These are phyloP conservation scores for Eumeta japonica DNA, from an alignment of 1,140 invertebrate species.

Conservation along the genomic window DNA sequence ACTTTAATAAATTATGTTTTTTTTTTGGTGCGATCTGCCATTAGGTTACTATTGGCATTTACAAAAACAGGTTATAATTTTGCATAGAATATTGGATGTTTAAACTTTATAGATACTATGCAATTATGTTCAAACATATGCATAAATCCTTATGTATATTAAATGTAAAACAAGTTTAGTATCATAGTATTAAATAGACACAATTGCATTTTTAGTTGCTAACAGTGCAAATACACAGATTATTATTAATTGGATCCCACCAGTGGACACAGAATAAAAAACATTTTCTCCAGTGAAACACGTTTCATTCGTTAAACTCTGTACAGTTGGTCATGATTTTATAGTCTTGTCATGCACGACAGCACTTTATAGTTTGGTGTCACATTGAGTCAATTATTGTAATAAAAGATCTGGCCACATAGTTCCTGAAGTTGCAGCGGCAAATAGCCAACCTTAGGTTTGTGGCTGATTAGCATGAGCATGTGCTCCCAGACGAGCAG, in stretches of 20 bases:
- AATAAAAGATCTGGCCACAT: not conserved
- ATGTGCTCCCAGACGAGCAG: conserved; percentile 78
- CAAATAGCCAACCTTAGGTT: conserved; percentile 18
- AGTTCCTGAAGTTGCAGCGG: not conserved
- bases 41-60: too few relatives aligned
- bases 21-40: too few relatives aligned
- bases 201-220: too few relatives aligned
- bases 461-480: conserved; percentile 34
- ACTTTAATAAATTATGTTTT: too few relatives aligned
- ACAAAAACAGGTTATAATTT: not conserved
- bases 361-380: not conserved
- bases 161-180: too few relatives aligned
- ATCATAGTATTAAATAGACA: too few relatives aligned
- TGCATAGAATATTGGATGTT: not conserved
- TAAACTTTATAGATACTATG: not conserved
- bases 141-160: too few relatives aligned
- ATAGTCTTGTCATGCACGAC: not conserved
- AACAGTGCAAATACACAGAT: not conserved
- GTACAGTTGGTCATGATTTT: not conserved
- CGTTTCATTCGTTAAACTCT: too few relatives aligned
- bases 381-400: not conserved
- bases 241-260: not conserved
- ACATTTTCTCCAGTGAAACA: too few relatives aligned
- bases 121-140: too few relatives aligned
- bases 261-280: not conserved